phyloP scores from a whole-genome alignment of 2,888 invertebrate genomes.

The Pemphredon lugubris region DNA sequence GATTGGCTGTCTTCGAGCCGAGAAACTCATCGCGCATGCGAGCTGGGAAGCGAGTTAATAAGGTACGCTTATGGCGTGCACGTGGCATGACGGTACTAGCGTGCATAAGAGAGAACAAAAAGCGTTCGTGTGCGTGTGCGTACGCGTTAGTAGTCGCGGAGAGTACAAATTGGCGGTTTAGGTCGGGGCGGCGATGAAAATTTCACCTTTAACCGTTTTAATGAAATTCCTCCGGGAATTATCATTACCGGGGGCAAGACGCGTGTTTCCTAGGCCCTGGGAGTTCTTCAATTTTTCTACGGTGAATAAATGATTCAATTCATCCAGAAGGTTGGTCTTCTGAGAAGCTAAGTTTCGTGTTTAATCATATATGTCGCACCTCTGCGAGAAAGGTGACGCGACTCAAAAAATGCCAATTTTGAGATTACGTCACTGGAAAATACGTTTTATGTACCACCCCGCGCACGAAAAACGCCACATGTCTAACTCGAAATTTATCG shows the following conservation, averaged over 20 bases:
- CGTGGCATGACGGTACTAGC: constrained; percentile 54
- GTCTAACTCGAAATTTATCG: too few relatives aligned
- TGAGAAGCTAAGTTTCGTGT: too few relatives aligned
- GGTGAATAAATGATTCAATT: too few relatives aligned
- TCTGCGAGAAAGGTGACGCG: too few relatives aligned
- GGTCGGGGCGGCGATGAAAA: constrained; percentile 20
- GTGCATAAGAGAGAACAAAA: constrained; percentile 41
- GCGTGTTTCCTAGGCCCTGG: not conserved
- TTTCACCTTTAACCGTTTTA: constrained; percentile 12
- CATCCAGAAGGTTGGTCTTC: too few relatives aligned
- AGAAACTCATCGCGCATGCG: constrained; percentile 47
- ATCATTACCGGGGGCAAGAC: not conserved
- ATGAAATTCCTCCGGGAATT: constrained; percentile 19
- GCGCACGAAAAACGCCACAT: too few relatives aligned
- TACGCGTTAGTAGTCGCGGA: constrained; percentile 19
- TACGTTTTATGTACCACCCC: too few relatives aligned
- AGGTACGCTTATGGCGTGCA: constrained; percentile 63
- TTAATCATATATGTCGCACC: too few relatives aligned
- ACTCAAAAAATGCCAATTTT: too few relatives aligned
- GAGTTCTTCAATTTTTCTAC: too few relatives aligned
- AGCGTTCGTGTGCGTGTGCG: constrained; percentile 10
- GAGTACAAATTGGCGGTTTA: constrained; percentile 49
- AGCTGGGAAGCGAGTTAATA: constrained; percentile 51
- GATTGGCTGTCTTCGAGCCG: constrained; percentile 46
- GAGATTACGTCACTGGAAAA: too few relatives aligned